Evolutionary conservation across 2,888 invertebrate species (phyloP).

Genomic region (Hoplodrina ambigua): DNA sequence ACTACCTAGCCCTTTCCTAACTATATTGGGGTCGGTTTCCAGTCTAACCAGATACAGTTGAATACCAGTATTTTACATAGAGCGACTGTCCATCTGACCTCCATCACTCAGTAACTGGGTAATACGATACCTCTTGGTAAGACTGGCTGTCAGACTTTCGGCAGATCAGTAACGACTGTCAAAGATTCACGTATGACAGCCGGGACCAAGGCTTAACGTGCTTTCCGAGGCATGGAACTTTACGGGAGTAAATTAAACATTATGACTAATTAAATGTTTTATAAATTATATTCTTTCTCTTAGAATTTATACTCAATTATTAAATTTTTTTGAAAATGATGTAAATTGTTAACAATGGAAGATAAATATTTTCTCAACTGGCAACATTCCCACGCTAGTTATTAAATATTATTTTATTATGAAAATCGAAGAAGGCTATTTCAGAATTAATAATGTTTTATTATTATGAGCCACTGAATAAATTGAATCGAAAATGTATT

Average conservation of each 20-base stretch:
- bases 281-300: neutral
- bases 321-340: conserved; percentile 1
- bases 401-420: conserved; percentile 23
- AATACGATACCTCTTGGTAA: too few relatives aligned
- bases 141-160: too few relatives aligned
- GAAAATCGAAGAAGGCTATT: conserved; percentile 24
- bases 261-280: neutral
- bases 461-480: neutral
- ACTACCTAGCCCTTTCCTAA: too few relatives aligned
- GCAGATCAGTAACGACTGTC: too few relatives aligned
- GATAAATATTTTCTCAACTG: conserved; percentile 31
- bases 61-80: too few relatives aligned
- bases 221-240: too few relatives aligned
- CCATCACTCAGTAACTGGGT: too few relatives aligned
- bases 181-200: too few relatives aligned
- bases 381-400: conserved; percentile 17
- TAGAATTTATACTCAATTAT: neutral
- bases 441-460: neutral
- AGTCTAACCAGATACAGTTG: too few relatives aligned
- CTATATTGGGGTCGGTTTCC: too few relatives aligned
- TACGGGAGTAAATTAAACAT: neutral
- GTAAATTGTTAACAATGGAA: conserved; percentile 23
- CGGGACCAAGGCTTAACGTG: too few relatives aligned
- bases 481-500: conserved; percentile 2
- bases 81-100: too few relatives aligned